phyloP scores from a whole-genome alignment of 2,888 invertebrate genomes.

The Litoditis marina region DNA sequence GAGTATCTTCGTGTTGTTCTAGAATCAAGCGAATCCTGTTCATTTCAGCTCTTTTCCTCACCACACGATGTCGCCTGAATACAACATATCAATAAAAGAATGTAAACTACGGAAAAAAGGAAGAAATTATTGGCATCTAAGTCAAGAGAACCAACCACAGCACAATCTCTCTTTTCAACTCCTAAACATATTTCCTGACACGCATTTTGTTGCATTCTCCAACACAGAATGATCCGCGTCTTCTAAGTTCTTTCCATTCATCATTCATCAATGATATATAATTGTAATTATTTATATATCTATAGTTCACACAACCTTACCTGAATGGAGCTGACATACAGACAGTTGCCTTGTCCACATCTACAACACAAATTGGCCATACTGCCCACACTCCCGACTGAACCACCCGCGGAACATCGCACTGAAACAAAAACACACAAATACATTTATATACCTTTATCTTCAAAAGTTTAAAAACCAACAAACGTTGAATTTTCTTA shows the following conservation, averaged over 20 bases:
- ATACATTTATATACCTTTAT: no score
- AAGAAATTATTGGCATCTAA: no score
- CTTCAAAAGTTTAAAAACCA: no score
- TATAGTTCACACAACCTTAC: conserved; percentile 1
- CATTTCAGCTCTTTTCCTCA: conserved; percentile 29
- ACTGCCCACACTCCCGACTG: conserved; percentile 25
- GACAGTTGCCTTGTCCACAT: conserved; percentile 51
- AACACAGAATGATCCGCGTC: no score
- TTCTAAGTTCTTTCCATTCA: no score
- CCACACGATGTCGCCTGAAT: conserved; percentile 26
- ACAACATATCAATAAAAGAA: background rate
- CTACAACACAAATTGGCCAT: conserved; percentile 56
- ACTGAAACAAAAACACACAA: conserved; percentile 36
- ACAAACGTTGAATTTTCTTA: no score
- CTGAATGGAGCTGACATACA: conserved; percentile 44
- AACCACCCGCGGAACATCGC: conserved; percentile 34
- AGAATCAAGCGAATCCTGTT: conserved; percentile 28
- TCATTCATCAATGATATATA: no score
- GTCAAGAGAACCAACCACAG: background rate
- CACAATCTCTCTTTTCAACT: no score
- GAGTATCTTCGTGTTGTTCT: conserved; percentile 13
- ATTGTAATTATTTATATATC: no score
- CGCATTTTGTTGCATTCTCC: no score
- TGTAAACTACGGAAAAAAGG: no score
- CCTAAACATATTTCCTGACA: no score